Evolutionary conservation across 2,113 vertebrate species (phyloP).

Genomic region (Rutilus rutilus): DNA sequence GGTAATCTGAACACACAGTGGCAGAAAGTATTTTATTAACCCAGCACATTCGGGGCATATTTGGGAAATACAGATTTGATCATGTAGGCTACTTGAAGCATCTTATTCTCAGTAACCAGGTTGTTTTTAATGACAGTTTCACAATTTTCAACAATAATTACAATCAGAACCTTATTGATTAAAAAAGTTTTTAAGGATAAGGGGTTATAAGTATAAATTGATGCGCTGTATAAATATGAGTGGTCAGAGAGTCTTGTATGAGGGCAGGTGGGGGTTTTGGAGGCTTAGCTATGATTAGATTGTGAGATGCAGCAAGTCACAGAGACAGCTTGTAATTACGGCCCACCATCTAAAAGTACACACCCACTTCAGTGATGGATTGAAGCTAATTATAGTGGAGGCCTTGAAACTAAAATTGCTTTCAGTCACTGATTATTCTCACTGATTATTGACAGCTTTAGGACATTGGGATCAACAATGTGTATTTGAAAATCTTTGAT

Average conservation of each 20-base stretch:
- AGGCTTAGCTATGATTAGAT: conserved; percentile 39
- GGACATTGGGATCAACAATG: conserved; percentile 11
- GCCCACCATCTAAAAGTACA: conserved; percentile 10
- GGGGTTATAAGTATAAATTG: conserved; percentile 1
- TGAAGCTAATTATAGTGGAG: conserved; percentile 52
- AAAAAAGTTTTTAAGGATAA: not conserved
- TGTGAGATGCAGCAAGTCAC: conserved; percentile 27
- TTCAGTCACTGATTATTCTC: conserved; percentile 39
- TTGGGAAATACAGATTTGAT: not conserved
- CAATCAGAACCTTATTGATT: conserved; percentile 1
- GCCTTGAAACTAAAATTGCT: conserved; percentile 42
- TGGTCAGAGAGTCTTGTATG: not conserved
- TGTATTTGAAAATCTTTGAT: not conserved
- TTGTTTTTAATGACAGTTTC: not conserved
- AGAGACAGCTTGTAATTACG: conserved; percentile 51
- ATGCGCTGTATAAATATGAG: not conserved
- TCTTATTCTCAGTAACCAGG: not conserved
- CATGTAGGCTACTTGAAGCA: not conserved
- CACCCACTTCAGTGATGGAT: conserved; percentile 42
- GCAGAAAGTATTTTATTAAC: not conserved
- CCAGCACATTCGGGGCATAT: not conserved
- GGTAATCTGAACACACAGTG: conserved; percentile 5
- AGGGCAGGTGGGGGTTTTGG: conserved; percentile 21
- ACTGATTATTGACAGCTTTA: conserved; percentile 21
- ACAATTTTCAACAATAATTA: not conserved